Evolutionary conservation across 2,797 vertebrate genomes (phyloP), one percentile per base, ranked within the genome.

Genomic region (Anas capensis): DNA sequence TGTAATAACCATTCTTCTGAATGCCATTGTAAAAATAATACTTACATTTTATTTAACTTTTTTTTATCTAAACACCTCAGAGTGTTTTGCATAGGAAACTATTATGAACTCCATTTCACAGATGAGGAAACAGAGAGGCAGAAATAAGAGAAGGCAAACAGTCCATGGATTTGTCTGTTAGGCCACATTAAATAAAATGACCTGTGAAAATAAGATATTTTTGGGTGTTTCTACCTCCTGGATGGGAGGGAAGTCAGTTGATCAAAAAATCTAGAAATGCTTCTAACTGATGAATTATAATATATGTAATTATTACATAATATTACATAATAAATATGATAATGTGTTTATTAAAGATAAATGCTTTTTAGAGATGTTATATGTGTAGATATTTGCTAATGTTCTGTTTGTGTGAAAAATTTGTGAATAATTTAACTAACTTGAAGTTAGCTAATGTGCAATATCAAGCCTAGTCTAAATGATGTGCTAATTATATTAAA

Each of bases 331-430:
- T 51, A 51, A 51, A 27, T 51, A 87, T 95, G 81, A 77, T 38
- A 72, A 31, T 9, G 26, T 61, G 33, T 78, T 86, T 80, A 71
- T 5, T 33, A 61, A 90, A 51, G 12, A 61, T 36, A 86, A 40
- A 44, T 34, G 46, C 68, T 94, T 92, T 91, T 46, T n/a, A 80
- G 49, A 53, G 14, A 20, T 54, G 4, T 57, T 72, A 36, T 46
- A 62, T 31, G 20, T 48, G 77, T 75, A 66, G 23, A 33, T 80
- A 83, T 85, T 56, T 79, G 19, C 40, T 91, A 86, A 91, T 90
- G 54, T 8, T 95, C 86, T 24, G 83, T 82, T 62, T 48, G 3
- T 57, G 73, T 80, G 62, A 93, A 88, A 81, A 94, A 93, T 91
- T 92, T 36, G 36, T 36, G 36, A 36, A 36, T 36, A 36, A 36